phyloP scores from a whole-genome alignment of 2,888 invertebrate species.

The Caenorhabditis sp. region DNA sequence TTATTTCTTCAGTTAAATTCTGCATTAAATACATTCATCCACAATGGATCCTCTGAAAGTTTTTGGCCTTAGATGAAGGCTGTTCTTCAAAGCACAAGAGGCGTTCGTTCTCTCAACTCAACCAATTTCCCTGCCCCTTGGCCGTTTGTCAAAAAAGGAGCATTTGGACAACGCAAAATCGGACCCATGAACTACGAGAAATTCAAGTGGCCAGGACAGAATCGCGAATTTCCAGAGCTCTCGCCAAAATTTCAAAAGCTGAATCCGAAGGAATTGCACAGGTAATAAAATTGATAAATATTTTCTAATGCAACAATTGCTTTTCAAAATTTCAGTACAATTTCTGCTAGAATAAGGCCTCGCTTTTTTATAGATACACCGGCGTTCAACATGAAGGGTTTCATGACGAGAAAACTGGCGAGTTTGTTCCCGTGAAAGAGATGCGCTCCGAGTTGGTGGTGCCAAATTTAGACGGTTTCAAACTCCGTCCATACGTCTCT shows the following conservation, averaged over 20 bases:
- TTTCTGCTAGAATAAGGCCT: too few relatives aligned
- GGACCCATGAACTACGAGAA: constrained; percentile 79
- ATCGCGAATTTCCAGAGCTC: constrained; percentile 81
- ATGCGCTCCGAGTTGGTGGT: constrained; percentile 95
- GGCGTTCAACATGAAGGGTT: constrained; percentile 78
- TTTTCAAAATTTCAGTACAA: constrained; percentile 5
- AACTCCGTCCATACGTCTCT: constrained; percentile 95
- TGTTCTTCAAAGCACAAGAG: constrained; percentile 56
- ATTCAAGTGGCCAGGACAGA: constrained; percentile 79
- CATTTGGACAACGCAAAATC: constrained; percentile 79
- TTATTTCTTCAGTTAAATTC: background rate
- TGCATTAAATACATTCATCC: background rate
- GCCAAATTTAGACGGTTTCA: constrained; percentile 91
- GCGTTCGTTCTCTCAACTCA: constrained; percentile 77
- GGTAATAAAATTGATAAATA: constrained; percentile 50
- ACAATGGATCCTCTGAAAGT: background rate
- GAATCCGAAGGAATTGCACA: constrained; percentile 75
- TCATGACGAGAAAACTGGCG: constrained; percentile 75
- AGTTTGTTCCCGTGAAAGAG: constrained; percentile 88
- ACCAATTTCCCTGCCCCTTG: constrained; percentile 79
- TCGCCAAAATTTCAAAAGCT: constrained; percentile 79
- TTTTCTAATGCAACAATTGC: background rate
- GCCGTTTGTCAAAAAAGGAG: constrained; percentile 82
- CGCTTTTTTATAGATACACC: constrained; percentile 72
- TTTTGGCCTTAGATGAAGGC: constrained; percentile 40